Base-by-base conservation (phyloP, 2,888 invertebrate genomes). In the Hipparchia sbordonii region DNA sequence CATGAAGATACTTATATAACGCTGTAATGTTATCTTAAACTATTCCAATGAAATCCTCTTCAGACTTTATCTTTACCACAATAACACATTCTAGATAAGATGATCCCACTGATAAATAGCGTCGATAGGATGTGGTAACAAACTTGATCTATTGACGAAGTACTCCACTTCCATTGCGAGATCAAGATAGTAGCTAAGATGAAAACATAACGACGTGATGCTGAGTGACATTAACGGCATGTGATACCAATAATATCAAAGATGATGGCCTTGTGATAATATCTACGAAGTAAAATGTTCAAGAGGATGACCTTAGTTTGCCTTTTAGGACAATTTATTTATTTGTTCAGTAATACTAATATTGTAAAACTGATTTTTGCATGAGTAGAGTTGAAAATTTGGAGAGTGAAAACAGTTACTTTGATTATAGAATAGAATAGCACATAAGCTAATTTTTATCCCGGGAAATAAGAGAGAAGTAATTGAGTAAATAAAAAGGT, bases 31-130 rank as follows among this genome's bases (percentile, higher is more conserved):
- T 13, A 45, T n/a, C 6, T 7, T 48, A 9, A 23, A 9, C 8
- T 48, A 62, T 48, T 48, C 7, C 9, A 62, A 13, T 62, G 46
- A 48, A 62, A 48, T 60, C 33, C 48, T 62, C 48, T 62, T 13
- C 13, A 13, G 9, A 61, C 56, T 66, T 71, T 68, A 68, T 72
- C 56, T 39, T 62, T 63, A 72, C 70, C 63, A 63, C 39, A 60
- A 59, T 69, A 73, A 62, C 54, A 39, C 68, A 75, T 72, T 62
- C 74, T 54, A 72, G 57, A 68, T 68, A 68, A 68, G 59, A 69
- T 57, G 67, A 74, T 70, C 62, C 59, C 60, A 33, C 45, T 72
- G 75, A 77, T 72, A 73, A 68, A 67, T 39, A 61, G 60, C 67
- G 70, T 65, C 63, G 60, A 59, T 39, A 45, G 63, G 13, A 45